Evolutionary conservation across 2,113 vertebrate genomes (phyloP).

Genomic region (Erythrocebus patas): DNA sequence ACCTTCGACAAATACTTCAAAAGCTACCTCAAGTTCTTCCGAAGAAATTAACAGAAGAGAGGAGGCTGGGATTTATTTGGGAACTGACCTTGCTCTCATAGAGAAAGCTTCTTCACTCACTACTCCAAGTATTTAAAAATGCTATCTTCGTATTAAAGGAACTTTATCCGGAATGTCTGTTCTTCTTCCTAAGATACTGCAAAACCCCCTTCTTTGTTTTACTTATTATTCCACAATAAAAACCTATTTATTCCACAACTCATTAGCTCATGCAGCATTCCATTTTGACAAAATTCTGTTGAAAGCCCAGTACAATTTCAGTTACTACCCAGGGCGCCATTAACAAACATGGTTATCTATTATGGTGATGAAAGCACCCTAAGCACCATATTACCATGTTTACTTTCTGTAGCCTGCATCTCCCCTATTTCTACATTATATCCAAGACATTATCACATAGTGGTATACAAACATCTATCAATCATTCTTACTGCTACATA

Average conservation of each 20-base stretch:
- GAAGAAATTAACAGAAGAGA: not conserved
- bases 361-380: not conserved
- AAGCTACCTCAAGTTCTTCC: not conserved
- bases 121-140: not conserved
- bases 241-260: not conserved
- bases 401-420: not conserved
- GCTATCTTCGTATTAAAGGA: not conserved
- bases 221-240: not conserved
- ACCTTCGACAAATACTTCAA: not conserved
- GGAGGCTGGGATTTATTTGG: not conserved
- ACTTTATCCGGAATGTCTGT: not conserved
- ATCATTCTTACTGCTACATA: not conserved
- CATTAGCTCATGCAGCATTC: not conserved
- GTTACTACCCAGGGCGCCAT: not conserved
- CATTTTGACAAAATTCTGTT: not conserved
- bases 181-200: not conserved
- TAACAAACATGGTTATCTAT: not conserved
- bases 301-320: not conserved
- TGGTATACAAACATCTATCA: not conserved
- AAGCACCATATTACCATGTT: not conserved
- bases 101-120: not conserved
- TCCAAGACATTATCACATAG: not conserved
- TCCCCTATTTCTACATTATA: not conserved
- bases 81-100: not conserved
- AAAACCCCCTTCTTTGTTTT: not conserved